A percentile compares a stretch with the other conserved stretches of the same genome.
Evolutionary conservation across 1,140 invertebrate species (phyloP).

Genomic region (Danaus melanippus): DNA sequence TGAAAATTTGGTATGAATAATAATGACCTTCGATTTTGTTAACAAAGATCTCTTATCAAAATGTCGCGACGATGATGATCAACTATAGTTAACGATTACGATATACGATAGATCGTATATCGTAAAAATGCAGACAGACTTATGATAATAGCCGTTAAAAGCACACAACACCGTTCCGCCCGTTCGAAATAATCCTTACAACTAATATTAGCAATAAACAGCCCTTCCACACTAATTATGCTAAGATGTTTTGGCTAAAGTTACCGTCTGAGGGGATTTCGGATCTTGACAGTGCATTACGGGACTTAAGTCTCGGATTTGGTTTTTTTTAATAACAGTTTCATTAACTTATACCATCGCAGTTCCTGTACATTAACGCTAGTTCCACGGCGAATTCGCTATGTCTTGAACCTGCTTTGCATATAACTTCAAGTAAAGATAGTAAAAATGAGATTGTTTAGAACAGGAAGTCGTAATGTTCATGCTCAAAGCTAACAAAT

Average conservation of each 20-base stretch:
- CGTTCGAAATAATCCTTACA: conserved; percentile 57
- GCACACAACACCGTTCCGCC: conserved; percentile 30
- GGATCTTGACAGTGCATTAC: conserved; percentile 26
- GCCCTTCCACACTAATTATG: conserved; percentile 61
- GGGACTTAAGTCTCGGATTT: background rate
- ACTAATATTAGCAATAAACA: conserved; percentile 70
- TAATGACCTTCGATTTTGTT: background rate
- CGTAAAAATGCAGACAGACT: conserved; percentile 27
- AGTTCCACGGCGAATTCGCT: no score
- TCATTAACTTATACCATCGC: no score
- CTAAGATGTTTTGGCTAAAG: conserved; percentile 52
- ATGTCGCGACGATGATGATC: background rate
- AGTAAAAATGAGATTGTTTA: no score
- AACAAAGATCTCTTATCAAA: background rate
- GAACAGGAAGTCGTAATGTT: no score
- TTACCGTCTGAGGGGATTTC: conserved; percentile 46
- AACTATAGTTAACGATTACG: background rate
- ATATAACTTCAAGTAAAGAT: no score
- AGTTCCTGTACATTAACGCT: no score
- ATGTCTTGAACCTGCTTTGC: no score
- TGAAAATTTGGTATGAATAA: no score
- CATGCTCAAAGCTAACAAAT: no score
- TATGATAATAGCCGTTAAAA: conserved; percentile 54
- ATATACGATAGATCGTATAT: conserved; percentile 7
- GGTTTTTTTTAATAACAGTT: no score